These are phyloP conservation scores for Pinna nobilis DNA, from an alignment of 1,140 invertebrate genomes.

Conservation along the genomic window DNA sequence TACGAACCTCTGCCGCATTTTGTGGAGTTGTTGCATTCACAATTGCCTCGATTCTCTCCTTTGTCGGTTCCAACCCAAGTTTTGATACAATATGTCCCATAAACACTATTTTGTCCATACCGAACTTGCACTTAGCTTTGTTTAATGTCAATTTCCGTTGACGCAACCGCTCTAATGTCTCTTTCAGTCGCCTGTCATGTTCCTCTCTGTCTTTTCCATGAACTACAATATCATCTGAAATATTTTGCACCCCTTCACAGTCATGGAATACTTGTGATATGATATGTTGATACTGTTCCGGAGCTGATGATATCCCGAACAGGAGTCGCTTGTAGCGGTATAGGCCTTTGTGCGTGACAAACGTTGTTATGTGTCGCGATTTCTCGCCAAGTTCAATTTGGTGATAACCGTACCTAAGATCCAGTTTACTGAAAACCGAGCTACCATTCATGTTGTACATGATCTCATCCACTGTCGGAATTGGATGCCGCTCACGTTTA, in stretches of 20 bases:
- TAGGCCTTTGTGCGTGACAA: constrained; percentile 45
- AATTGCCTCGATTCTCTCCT: constrained; percentile 32
- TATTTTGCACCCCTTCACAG: constrained; percentile 49
- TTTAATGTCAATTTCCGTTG: constrained; percentile 44
- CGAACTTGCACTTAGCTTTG: constrained; percentile 47
- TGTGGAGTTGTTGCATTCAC: constrained; percentile 29
- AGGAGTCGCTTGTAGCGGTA: constrained; percentile 46
- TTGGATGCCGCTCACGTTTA: constrained; percentile 55
- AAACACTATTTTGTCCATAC: constrained; percentile 42
- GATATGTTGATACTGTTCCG: constrained; percentile 53
- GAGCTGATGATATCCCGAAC: constrained; percentile 49
- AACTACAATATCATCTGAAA: constrained; percentile 59
- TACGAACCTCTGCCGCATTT: constrained; percentile 27
- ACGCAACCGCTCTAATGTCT: constrained; percentile 39
- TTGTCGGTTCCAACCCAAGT: constrained; percentile 27
- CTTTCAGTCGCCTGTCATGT: constrained; percentile 38
- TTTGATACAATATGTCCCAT: constrained; percentile 50
- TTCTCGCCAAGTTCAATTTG: constrained; percentile 56
- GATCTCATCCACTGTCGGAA: constrained; percentile 62
- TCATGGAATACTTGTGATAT: constrained; percentile 43
- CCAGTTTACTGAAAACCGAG: constrained; percentile 57
- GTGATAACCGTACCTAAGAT: constrained; percentile 57
- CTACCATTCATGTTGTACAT: constrained; percentile 53
- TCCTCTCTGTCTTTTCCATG: constrained; percentile 42
- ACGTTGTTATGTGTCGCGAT: constrained; percentile 48